A percentile compares a stretch with the other conserved stretches of the same genome.
Evolutionary conservation across 2,113 vertebrate genomes (phyloP).

Genomic region (Irena cyanogastra): DNA sequence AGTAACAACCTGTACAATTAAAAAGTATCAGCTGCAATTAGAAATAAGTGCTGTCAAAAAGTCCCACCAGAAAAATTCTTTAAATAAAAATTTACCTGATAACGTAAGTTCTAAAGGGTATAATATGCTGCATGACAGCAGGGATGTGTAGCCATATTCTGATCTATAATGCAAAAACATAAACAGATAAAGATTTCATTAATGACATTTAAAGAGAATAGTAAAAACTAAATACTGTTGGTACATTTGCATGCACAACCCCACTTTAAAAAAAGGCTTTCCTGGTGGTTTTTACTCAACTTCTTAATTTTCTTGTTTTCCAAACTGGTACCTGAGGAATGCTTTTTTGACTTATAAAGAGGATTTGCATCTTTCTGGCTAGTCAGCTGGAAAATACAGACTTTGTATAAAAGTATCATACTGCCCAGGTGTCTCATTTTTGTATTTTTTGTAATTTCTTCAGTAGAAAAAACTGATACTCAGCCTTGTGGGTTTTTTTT

Average conservation of each 20-base stretch:
- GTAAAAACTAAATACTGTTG: not conserved
- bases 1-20: not conserved
- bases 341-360: not conserved
- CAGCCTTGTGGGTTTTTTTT: not conserved
- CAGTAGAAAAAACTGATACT: not conserved
- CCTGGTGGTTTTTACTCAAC: not conserved
- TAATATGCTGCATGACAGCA: conserved; percentile 99
- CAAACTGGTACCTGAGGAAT: not conserved
- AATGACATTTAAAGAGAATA: not conserved
- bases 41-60: not conserved
- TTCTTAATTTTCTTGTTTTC: not conserved
- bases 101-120: conserved; percentile 96
- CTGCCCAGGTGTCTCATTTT: not conserved
- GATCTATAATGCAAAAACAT: conserved; percentile 80
- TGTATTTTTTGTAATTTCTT: not conserved
- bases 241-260: not conserved
- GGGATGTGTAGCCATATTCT: conserved; percentile 99
- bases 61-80: not conserved
- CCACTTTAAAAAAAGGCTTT: not conserved
- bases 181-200: conserved; percentile 26
- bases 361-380: not conserved
- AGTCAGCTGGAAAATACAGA: not conserved
- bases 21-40: not conserved
- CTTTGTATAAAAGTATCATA: not conserved
- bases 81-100: conserved; percentile 84